A percentile compares a stretch with the other conserved stretches of the same genome.
These are phyloP conservation scores for Erannis defoliaria DNA, from an alignment of 2,888 invertebrate genomes.

Conservation along the genomic window DNA sequence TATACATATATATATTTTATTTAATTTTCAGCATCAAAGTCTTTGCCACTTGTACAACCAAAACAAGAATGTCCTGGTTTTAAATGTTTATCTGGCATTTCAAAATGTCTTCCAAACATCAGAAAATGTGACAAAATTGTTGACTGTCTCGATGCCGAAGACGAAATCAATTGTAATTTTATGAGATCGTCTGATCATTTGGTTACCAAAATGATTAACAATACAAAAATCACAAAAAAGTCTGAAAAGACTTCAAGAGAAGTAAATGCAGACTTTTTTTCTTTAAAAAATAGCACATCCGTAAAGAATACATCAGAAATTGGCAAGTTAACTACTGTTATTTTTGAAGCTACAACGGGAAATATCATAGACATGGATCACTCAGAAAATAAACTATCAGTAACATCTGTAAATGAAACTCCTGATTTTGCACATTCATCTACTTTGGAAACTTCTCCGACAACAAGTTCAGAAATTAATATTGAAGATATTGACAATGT, in stretches of 20 bases:
- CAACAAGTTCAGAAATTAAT: slow-evolving; percentile 45
- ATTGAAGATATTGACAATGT: slow-evolving; percentile 48
- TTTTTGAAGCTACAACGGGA: slow-evolving; percentile 5
- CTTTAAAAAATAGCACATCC: slow-evolving; percentile 1
- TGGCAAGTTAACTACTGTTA: background rate
- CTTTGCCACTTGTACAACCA: slow-evolving; percentile 82
- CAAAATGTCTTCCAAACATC: slow-evolving; percentile 89
- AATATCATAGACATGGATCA: slow-evolving; percentile 5
- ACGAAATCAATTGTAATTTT: slow-evolving; percentile 89
- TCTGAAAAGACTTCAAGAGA: slow-evolving; percentile 34
- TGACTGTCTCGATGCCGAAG: slow-evolving; percentile 93
- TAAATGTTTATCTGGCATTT: slow-evolving; percentile 88
- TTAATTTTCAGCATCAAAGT: slow-evolving; percentile 76
- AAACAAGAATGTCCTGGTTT: slow-evolving; percentile 90
- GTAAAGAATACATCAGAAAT: background rate
- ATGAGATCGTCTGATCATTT: slow-evolving; percentile 45
- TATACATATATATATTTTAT: too few relatives aligned
- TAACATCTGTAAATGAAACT: background rate
- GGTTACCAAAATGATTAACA: slow-evolving; percentile 3
- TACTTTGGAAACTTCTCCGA: slow-evolving; percentile 55
- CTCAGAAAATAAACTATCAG: slow-evolving; percentile 7
- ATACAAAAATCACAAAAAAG: slow-evolving; percentile 14
- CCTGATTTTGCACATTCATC: slow-evolving; percentile 56
- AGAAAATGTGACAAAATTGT: slow-evolving; percentile 90
- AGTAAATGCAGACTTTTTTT: slow-evolving; percentile 10